A percentile compares a stretch with the other conserved stretches of the same genome.
phyloP scores from a whole-genome alignment of 2,113 vertebrate genomes.

The Callorhinus ursinus region DNA sequence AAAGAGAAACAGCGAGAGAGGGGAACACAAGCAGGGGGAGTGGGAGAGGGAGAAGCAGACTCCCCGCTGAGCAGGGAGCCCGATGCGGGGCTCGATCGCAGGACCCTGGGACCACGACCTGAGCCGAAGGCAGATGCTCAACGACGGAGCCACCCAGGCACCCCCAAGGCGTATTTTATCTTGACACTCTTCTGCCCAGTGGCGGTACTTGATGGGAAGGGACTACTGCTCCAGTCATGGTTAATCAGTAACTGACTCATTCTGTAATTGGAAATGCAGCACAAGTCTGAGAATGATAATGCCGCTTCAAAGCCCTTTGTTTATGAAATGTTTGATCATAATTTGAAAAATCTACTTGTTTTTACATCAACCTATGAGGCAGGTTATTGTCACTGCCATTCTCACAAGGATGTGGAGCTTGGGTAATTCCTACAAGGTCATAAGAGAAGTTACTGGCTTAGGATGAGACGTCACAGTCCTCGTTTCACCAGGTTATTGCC shows the following conservation, averaged over 20 bases:
- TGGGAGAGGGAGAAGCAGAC: too few relatives aligned
- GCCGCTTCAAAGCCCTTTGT: conserved; percentile 11
- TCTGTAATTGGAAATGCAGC: conserved; percentile 25
- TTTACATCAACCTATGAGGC: neutral
- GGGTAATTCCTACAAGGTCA: neutral
- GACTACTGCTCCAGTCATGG: neutral
- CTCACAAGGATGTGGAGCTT: neutral
- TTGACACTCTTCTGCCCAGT: neutral
- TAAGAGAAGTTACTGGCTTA: neutral
- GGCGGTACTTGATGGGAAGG: neutral
- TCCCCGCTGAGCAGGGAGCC: too few relatives aligned
- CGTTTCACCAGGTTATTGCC: conserved; percentile 26
- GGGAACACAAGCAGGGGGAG: too few relatives aligned
- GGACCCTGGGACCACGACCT: too few relatives aligned
- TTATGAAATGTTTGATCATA: conserved; percentile 57
- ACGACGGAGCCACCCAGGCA: too few relatives aligned
- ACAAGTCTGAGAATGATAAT: neutral
- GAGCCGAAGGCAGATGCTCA: too few relatives aligned
- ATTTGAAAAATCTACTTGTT: conserved; percentile 40
- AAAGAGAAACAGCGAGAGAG: too few relatives aligned
- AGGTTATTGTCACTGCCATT: neutral
- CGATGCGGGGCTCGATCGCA: too few relatives aligned
- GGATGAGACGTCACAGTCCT: neutral
- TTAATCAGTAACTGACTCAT: conserved; percentile 42
- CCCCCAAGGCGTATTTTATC: conserved; percentile 32